Base-by-base conservation (phyloP, 2,113 vertebrate species). In the Ardeotis arabs region DNA sequence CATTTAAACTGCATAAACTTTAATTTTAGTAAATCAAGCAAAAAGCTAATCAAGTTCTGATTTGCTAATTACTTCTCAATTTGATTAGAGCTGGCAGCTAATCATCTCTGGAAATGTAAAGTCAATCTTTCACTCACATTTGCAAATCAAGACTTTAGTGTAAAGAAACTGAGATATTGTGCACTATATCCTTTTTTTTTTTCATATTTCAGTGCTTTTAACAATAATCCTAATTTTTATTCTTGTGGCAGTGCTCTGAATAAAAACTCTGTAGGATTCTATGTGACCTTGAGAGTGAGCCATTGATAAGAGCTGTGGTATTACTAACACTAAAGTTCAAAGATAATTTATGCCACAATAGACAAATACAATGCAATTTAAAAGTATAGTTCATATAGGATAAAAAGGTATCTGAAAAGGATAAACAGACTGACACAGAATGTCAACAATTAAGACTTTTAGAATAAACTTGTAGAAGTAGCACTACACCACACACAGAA, bases 41-140 rank as follows among this genome's bases (percentile, higher is more conserved):
- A 98, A 98, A 98, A 98, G 96, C 98, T 98, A 98, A 98, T 98
- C 98, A 98, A 98, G 98, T 98, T 98, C 98, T 98, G 98, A 98
- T 98, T 98, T 98, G 95, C 95, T 98, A 98, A 98, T 98, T 98
- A 98, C 98, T 98, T 98, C 97, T 98, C 98, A 98, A 98, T 98
- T 98, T 98, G 98, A 98, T 98, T 98, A 98, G 92, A 97, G 96
- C 95, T 98, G 98, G 98, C 98, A 98, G 98, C 96, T 98, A 98
- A 98, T 98, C 98, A 98, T 98, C 95, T 97, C 94, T 97, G 86
- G 89, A 98, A 98, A 98, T 92, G 64, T 98, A 98, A 98, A 98
- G 98, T 97, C 97, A 98, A 98, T 98, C 97, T 98, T 98, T 98
- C 97, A 98, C 92, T 98, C 98, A 97, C 64, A 98, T 97, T 98